Base-by-base conservation (phyloP, 2,888 invertebrate genomes). In the Stenichneumon culpator region DNA sequence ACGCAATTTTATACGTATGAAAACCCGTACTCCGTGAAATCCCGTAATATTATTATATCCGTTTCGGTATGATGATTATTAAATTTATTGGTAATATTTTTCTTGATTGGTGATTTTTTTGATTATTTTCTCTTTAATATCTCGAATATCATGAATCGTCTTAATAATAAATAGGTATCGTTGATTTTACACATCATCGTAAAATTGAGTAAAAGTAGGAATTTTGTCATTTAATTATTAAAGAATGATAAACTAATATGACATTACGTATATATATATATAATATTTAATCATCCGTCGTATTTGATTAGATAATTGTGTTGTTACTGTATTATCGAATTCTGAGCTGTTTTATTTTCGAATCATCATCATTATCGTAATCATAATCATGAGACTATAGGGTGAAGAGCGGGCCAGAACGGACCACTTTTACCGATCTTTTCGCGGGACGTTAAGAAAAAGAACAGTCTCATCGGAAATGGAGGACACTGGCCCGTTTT, bases 281-380 rank as follows among this genome's bases (percentile, higher is more conserved):
- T 60, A 54, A 79, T 73, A 65, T 36, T 36, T 39, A 67, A 44
- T 36, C 7, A 80, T 80, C 81, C 65, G 69, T 86, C 83, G 86
- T 86, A 86, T 83, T 74, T 83, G 63, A 83, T 72, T 86, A 83
- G 86, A 81, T 86, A 74, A 86, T 81, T 86, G 83, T 86, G 77
- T 86, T 82, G 74, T 82, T 82, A 79, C 54, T 65, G 84, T 84
- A 84, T 82, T 79, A 79, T 79, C 54, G 70, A 78, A 74, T 82
- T 84, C 81, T 82, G 84, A 69, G 84, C 70, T 83, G 75, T 36
- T 9, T 36, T 9, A 36, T 36, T 36, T 36, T n/a, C 70, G 73
- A 14, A 25, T 25, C 11, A 60, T 60, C 57, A 28, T 60, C 14
- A 60, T 60, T 28, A 60, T 28, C 25, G 11, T 60, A 22, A 60